A percentile compares a stretch with the other conserved stretches of the same genome.
These are phyloP conservation scores for Gopherus evgoodei DNA, from an alignment of 2,113 vertebrate species.

Conservation along the genomic window DNA sequence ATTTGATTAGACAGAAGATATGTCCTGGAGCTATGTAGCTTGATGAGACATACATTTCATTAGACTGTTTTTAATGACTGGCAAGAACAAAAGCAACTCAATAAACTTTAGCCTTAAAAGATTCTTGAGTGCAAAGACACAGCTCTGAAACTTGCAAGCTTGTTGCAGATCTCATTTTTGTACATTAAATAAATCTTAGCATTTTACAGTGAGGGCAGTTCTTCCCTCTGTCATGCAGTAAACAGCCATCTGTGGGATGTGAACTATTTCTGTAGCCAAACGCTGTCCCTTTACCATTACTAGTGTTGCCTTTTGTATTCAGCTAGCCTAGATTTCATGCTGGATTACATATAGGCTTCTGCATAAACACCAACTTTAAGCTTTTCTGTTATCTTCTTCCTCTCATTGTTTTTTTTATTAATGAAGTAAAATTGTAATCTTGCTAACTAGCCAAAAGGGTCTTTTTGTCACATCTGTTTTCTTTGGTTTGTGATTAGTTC, in stretches of 20 bases:
- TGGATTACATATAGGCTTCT: neutral
- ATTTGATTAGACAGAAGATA: conserved; percentile 13
- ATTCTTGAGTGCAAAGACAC: neutral
- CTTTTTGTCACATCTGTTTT: neutral
- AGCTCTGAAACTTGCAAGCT: neutral
- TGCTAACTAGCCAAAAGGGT: neutral
- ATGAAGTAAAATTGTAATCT: neutral
- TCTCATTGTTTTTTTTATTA: neutral
- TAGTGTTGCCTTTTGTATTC: neutral
- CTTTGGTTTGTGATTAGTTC: neutral
- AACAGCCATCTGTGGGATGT: neutral
- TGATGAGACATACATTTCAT: conserved; percentile 37
- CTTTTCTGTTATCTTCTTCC: neutral
- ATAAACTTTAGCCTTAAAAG: conserved; percentile 1
- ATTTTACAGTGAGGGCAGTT: neutral
- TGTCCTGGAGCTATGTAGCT: conserved; percentile 5
- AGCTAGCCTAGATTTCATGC: neutral
- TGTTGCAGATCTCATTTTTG: conserved; percentile 4
- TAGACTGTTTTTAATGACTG: neutral
- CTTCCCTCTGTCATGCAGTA: neutral
- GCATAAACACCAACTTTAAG: neutral
- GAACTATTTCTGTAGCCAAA: neutral
- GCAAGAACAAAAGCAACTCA: neutral
- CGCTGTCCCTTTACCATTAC: neutral
- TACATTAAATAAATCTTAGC: neutral